Evolutionary conservation across 2,888 invertebrate genomes (phyloP).

Genomic region (Chymomyza procnemis): DNA sequence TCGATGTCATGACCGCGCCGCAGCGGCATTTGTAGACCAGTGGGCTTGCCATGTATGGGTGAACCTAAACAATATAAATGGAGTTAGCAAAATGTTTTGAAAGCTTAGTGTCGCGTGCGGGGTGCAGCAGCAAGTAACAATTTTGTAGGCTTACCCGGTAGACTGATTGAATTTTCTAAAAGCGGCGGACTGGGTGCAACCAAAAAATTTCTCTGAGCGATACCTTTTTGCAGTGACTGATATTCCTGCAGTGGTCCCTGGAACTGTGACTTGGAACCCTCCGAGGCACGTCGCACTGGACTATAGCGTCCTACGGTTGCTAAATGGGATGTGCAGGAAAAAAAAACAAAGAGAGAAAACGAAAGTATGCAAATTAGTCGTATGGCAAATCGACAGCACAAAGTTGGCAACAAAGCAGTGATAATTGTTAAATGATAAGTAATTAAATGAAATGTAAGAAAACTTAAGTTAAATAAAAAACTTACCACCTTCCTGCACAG

Average conservation of each 20-base stretch:
- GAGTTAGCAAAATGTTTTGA: neutral
- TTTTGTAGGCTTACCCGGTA: slow-evolving; percentile 76
- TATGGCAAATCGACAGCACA: neutral
- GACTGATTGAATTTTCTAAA: slow-evolving; percentile 79
- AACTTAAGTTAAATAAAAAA: slow-evolving; percentile 21
- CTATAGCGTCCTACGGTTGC: slow-evolving; percentile 84
- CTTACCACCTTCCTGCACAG: slow-evolving; percentile 89
- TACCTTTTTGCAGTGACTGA: slow-evolving; percentile 84
- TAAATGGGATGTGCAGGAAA: slow-evolving; percentile 35
- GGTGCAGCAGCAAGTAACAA: neutral
- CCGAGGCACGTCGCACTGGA: slow-evolving; percentile 93
- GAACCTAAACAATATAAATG: slow-evolving; percentile 79
- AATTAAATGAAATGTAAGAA: slow-evolving; percentile 10
- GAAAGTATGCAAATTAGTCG: neutral
- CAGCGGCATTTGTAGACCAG: slow-evolving; percentile 63
- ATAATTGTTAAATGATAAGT: neutral
- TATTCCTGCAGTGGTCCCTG: slow-evolving; percentile 87
- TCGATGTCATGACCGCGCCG: slow-evolving; percentile 76
- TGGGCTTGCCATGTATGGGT: slow-evolving; percentile 81
- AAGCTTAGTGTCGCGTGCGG: neutral
- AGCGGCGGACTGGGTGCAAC: slow-evolving; percentile 78
- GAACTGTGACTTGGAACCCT: slow-evolving; percentile 81
- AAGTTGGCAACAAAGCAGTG: neutral
- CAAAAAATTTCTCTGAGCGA: slow-evolving; percentile 78
- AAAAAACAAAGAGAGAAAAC: neutral